phyloP scores from a whole-genome alignment of 92 coral and sea anemone genomes.

The Montipora capitata region DNA sequence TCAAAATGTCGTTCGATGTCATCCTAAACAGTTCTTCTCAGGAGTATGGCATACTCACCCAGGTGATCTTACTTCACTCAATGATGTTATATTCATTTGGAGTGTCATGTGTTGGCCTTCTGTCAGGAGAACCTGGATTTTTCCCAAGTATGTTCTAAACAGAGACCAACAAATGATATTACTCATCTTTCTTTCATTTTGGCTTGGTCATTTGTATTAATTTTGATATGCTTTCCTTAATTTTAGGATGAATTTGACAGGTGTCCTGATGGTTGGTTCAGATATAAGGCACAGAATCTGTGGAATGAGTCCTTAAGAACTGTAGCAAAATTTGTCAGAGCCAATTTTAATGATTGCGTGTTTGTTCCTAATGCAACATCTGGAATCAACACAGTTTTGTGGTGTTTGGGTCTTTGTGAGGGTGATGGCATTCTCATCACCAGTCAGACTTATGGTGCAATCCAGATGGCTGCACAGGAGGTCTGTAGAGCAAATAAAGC shows the following conservation, averaged over 20 bases:
- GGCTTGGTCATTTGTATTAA: background rate
- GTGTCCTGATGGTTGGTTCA: conserved; percentile 73
- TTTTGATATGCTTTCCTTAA: background rate
- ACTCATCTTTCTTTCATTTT: background rate
- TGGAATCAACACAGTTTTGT: conserved; percentile 76
- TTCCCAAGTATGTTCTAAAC: too few relatives aligned
- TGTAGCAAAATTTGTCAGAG: conserved; percentile 81
- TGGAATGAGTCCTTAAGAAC: conserved; percentile 66
- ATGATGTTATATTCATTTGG: too few relatives aligned
- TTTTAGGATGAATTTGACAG: conserved; percentile 75
- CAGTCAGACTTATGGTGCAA: conserved; percentile 85
- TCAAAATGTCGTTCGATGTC: too few relatives aligned
- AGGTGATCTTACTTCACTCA: too few relatives aligned
- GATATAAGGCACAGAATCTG: conserved; percentile 36
- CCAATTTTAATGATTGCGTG: conserved; percentile 73
- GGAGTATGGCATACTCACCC: too few relatives aligned
- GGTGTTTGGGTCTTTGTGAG: conserved; percentile 69
- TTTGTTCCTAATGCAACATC: conserved; percentile 84
- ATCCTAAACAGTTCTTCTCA: too few relatives aligned
- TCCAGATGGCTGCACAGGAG: conserved; percentile 77
- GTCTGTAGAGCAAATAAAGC: conserved; percentile 75
- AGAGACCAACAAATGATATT: background rate
- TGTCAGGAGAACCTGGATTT: too few relatives aligned
- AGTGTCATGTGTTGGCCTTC: too few relatives aligned
- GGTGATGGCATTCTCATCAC: conserved; percentile 83